phyloP scores from a whole-genome alignment of 1,140 invertebrate genomes.

The Anastatus disparis region DNA sequence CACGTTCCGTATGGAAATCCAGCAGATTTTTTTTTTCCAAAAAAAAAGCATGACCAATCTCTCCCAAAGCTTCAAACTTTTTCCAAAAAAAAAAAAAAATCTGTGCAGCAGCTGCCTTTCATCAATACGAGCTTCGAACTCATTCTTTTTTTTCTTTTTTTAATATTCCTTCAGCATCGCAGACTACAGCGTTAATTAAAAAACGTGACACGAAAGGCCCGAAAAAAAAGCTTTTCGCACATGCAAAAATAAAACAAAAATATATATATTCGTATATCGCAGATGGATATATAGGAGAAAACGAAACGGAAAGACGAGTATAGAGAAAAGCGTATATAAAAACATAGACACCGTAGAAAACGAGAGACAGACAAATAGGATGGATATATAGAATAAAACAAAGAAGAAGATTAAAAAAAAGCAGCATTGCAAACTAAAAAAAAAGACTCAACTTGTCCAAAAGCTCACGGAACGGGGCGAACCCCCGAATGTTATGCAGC shows the following conservation, averaged over 20 bases:
- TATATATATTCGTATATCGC: background rate
- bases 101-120: background rate
- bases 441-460: too few relatives aligned
- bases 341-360: background rate
- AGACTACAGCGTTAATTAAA: constrained; percentile 32
- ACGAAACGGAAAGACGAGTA: background rate
- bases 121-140: constrained; percentile 11
- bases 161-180: constrained; percentile 18
- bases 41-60: background rate
- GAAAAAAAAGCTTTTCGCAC: too few relatives aligned
- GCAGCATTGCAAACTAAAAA: too few relatives aligned
- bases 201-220: background rate
- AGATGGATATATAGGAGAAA: background rate
- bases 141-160: too few relatives aligned
- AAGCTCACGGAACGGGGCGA: background rate
- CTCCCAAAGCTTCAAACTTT: background rate
- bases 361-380: background rate
- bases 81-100: constrained; percentile 2
- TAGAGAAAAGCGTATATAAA: background rate
- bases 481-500: constrained; percentile 51
- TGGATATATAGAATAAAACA: too few relatives aligned
- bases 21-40: constrained; percentile 9
- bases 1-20: constrained; percentile 26
- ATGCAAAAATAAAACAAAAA: background rate
- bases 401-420: too few relatives aligned